phyloP scores from a whole-genome alignment of 2,888 invertebrate genomes.

The Erebia ligea region DNA sequence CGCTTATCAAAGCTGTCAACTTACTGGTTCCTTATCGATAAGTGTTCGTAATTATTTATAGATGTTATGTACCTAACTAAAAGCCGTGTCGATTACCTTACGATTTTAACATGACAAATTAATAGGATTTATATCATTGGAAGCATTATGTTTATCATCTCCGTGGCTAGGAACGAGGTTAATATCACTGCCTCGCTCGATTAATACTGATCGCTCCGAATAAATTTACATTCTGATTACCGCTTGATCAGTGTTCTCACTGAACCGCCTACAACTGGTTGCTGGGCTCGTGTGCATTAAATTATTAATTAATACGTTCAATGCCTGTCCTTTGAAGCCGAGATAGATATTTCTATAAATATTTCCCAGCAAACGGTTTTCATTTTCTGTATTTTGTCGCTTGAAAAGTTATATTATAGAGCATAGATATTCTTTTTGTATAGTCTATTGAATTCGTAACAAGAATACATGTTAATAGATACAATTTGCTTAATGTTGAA shows the following conservation, averaged over 20 bases:
- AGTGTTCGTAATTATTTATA: constrained; percentile 2
- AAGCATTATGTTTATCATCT: constrained; percentile 64
- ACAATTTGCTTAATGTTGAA: no score
- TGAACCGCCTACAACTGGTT: constrained; percentile 66
- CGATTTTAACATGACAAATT: constrained; percentile 41
- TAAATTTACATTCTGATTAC: constrained; percentile 79
- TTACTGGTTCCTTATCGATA: constrained; percentile 30
- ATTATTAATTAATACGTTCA: constrained; percentile 62
- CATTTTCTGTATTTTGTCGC: not conserved
- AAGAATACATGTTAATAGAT: constrained; percentile 5
- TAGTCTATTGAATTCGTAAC: constrained; percentile 22
- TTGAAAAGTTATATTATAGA: constrained; percentile 11
- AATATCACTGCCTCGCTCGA: constrained; percentile 69
- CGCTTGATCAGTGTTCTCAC: constrained; percentile 69
- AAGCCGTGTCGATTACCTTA: constrained; percentile 43
- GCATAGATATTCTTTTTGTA: constrained; percentile 15
- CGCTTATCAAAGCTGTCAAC: not conserved
- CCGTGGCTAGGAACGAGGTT: constrained; percentile 71
- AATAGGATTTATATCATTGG: constrained; percentile 61
- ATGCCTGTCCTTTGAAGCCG: constrained; percentile 27
- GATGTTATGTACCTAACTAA: constrained; percentile 15
- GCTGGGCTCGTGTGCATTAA: constrained; percentile 58
- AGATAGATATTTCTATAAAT: constrained; percentile 19
- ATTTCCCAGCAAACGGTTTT: constrained; percentile 8
- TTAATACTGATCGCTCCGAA: constrained; percentile 75